phyloP scores from a whole-genome alignment of 2,113 vertebrate genomes.

The Phasianus colchicus region DNA sequence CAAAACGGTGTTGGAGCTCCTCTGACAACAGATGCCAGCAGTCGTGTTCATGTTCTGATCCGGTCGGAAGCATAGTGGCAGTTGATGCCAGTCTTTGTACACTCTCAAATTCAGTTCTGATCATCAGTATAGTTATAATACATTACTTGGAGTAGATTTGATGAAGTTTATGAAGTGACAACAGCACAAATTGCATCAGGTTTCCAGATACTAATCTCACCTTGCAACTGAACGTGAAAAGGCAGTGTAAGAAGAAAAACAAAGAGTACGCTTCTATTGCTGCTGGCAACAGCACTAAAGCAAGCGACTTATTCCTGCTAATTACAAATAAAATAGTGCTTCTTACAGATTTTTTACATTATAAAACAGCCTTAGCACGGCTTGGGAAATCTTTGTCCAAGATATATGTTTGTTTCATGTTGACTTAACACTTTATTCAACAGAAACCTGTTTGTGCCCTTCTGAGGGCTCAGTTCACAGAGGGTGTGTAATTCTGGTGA shows the following conservation, averaged over 20 bases:
- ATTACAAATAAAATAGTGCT: slow-evolving; percentile 5
- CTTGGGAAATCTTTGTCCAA: background rate
- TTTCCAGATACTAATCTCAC: slow-evolving; percentile 40
- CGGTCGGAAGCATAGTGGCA: background rate
- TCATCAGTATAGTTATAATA: background rate
- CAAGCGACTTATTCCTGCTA: background rate
- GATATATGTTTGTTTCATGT: background rate
- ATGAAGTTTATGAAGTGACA: slow-evolving; percentile 14
- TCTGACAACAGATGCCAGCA: background rate
- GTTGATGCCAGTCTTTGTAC: background rate
- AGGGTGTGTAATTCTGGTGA: background rate
- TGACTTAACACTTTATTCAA: background rate
- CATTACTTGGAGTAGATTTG: background rate
- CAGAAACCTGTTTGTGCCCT: background rate
- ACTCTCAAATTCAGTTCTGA: slow-evolving; percentile 2
- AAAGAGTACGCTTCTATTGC: background rate
- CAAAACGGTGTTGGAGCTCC: background rate
- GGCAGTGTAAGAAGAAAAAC: background rate
- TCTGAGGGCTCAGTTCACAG: background rate
- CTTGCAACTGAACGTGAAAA: slow-evolving; percentile 6
- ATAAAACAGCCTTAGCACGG: background rate
- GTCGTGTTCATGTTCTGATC: slow-evolving; percentile 12
- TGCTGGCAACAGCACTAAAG: background rate
- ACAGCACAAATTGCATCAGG: background rate
- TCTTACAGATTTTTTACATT: background rate